phyloP scores from a whole-genome alignment of 2,888 invertebrate genomes.

The Lordiphosa fenestrarum region DNA sequence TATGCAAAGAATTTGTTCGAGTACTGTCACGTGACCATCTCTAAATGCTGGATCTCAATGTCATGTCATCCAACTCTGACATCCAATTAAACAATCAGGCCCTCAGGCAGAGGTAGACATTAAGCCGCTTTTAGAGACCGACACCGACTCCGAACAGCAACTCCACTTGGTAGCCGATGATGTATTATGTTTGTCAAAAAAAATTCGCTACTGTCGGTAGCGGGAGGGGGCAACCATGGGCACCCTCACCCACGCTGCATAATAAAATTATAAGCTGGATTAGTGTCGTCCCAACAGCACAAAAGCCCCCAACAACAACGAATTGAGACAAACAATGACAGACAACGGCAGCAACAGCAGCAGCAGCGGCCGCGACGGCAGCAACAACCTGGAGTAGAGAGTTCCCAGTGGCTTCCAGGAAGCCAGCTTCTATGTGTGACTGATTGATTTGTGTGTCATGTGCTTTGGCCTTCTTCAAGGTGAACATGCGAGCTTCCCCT shows the following conservation, averaged over 20 bases:
- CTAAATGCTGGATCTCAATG: conserved; percentile 12
- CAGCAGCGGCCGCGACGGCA: not conserved
- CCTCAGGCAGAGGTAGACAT: conserved; percentile 23
- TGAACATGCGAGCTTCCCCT: conserved; percentile 41
- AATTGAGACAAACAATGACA: conserved; percentile 72
- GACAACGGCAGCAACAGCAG: conserved; percentile 29
- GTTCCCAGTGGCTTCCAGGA: conserved; percentile 49
- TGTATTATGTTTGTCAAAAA: conserved; percentile 57
- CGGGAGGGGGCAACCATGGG: not conserved
- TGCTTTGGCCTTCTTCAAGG: conserved; percentile 36
- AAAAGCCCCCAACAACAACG: conserved; percentile 38
- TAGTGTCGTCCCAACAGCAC: conserved; percentile 61
- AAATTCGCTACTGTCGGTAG: conserved; percentile 59
- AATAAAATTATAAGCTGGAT: conserved; percentile 74
- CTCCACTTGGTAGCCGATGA: conserved; percentile 42
- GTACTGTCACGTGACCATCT: conserved; percentile 12
- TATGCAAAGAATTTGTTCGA: no score
- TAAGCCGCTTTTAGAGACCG: conserved; percentile 33
- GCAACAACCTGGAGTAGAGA: conserved; percentile 6
- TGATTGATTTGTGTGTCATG: conserved; percentile 63
- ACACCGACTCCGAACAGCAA: conserved; percentile 12
- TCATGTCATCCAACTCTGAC: conserved; percentile 10
- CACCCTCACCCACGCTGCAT: conserved; percentile 13
- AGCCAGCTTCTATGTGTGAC: conserved; percentile 59
- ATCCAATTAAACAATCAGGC: conserved; percentile 64